Evolutionary conservation across 2,113 vertebrate genomes (phyloP), one percentile per base, ranked within the genome.

Genomic region (Fregata magnificens): DNA sequence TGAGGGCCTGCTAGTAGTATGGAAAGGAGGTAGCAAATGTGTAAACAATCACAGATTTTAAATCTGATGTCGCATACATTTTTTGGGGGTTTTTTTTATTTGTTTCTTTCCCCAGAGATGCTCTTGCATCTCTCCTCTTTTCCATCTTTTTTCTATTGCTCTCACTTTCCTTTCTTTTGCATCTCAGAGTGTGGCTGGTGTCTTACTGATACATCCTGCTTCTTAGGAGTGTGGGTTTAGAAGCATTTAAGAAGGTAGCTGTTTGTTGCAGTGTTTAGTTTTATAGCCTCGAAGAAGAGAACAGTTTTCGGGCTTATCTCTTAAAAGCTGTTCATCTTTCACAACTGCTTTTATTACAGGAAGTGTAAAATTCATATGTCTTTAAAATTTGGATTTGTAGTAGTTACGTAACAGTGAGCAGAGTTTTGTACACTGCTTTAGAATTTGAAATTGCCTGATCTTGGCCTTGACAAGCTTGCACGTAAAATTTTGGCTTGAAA

Each of bases 1-100:
- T 80, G 59, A 45, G n/a, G n/a, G 31, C 31, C 47, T 5, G 1
- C 0, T 1, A n/a, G 17, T 72, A 21, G 34, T 31, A 1, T 20
- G 28, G 74, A 63, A 40, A 47, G 42, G 32, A 80, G n/a, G 42
- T 55, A 80, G 93, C 32, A 72, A 10, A 91, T 83, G 29, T 47
- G 26, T 78, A 45, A 88, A 44, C 17, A 72, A 6, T 88, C 24
- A 56, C 44, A 69, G 13, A n/a, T 73, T 86, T 26, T 19, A 47
- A 40, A 47, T 77, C 38, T 49, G 52, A 31, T 2, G 3, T 55
- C 1, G n/a, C 26, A 45, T 70, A 28, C 9, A 0, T 11, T 40
- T 36, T 49, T 47, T 38, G 1, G 2, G 34, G 10, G 5, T n/a
- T 53, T 32, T 38, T 15, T 32, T n/a, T n/a, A 1, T 47, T 70